Evolutionary conservation across 1,140 invertebrate species (phyloP).

Genomic region (Diorhabda elongata): DNA sequence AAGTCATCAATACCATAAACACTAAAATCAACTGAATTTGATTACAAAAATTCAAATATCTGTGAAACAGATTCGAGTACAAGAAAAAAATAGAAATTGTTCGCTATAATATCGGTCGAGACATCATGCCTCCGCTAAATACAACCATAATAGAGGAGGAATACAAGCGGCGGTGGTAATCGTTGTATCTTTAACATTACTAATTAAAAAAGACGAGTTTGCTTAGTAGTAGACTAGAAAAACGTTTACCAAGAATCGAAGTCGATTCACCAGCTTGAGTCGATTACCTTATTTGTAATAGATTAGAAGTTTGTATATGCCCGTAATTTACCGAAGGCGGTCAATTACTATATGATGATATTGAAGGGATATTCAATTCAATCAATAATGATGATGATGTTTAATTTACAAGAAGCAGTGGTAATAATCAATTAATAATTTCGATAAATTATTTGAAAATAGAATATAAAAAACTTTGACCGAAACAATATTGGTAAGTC

Average conservation of each 20-base stretch:
- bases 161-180: slow-evolving; percentile 16
- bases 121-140: slow-evolving; percentile 33
- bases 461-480: too few species aligned
- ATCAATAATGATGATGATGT: background rate
- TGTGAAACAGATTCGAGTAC: background rate
- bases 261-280: slow-evolving; percentile 28
- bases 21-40: too few species aligned
- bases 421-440: too few species aligned
- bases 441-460: too few species aligned
- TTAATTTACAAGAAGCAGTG: too few species aligned
- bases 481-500: too few species aligned
- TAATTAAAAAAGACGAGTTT: slow-evolving; percentile 42
- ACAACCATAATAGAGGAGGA: slow-evolving; percentile 25
- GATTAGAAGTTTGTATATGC: slow-evolving; percentile 41
- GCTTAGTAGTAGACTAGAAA: slow-evolving; percentile 37
- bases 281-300: slow-evolving; percentile 41
- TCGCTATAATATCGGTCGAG: slow-evolving; percentile 26
- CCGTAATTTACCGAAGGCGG: slow-evolving; percentile 31
- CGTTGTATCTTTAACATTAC: slow-evolving; percentile 27
- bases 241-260: slow-evolving; percentile 35
- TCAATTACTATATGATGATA: slow-evolving; percentile 16
- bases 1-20: too few species aligned
- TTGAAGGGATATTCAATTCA: background rate
- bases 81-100: background rate
- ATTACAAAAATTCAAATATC: too few species aligned